These are phyloP conservation scores for Phocides pigmalion DNA, from an alignment of 1,140 invertebrate species.

Conservation along the genomic window DNA sequence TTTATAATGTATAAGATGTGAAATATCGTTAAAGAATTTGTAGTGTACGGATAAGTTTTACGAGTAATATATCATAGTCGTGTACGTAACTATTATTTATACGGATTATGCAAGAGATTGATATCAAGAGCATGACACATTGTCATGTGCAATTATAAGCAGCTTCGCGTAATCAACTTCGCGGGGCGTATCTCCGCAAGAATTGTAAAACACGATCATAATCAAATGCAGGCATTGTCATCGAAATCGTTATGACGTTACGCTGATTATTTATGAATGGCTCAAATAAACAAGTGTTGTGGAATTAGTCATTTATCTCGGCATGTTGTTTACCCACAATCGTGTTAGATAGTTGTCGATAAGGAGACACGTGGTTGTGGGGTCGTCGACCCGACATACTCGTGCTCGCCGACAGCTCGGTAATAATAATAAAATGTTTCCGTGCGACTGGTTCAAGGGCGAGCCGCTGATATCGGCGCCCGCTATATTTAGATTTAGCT, in stretches of 20 bases:
- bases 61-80: background rate
- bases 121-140: slow-evolving; percentile 12
- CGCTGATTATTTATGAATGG: slow-evolving; percentile 77
- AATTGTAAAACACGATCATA: slow-evolving; percentile 22
- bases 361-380: slow-evolving; percentile 81
- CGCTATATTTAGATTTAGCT: slow-evolving; percentile 83
- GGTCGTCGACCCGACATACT: slow-evolving; percentile 81
- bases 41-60: too few relatives aligned
- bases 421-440: slow-evolving; percentile 84
- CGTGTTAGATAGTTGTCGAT: slow-evolving; percentile 84
- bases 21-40: too few relatives aligned
- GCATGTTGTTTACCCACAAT: slow-evolving; percentile 80
- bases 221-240: slow-evolving; percentile 44
- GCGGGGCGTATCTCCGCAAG: slow-evolving; percentile 11
- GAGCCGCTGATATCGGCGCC: slow-evolving; percentile 82
- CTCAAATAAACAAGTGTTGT: slow-evolving; percentile 70
- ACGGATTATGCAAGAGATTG: slow-evolving; percentile 14
- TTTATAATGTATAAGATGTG: too few relatives aligned
- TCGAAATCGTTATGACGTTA: slow-evolving; percentile 61
- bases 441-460: slow-evolving; percentile 83
- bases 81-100: background rate
- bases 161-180: slow-evolving; percentile 10
- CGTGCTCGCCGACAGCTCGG: slow-evolving; percentile 81
- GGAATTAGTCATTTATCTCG: slow-evolving; percentile 83
- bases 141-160: slow-evolving; percentile 18